phyloP scores from a whole-genome alignment of 1,140 invertebrate species.

The Scaptomyza pallida region DNA sequence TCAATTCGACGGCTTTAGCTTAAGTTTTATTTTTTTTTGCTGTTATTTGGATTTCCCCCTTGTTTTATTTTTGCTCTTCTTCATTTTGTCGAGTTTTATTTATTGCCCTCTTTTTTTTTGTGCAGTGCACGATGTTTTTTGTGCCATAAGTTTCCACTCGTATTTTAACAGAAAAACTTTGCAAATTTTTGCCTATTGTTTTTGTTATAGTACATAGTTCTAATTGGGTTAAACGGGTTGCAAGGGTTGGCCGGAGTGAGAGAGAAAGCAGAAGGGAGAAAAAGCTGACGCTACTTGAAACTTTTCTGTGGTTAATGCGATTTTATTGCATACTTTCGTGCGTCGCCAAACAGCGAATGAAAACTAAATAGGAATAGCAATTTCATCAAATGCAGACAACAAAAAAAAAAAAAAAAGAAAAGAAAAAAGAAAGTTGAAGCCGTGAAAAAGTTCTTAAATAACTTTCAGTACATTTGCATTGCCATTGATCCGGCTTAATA shows the following conservation, averaged over 20 bases:
- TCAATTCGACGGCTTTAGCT: constrained; percentile 52
- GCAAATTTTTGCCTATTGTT: constrained; percentile 18
- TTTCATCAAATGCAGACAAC: constrained; percentile 34
- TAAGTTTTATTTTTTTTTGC: constrained; percentile 39
- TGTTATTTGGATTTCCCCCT: not conserved
- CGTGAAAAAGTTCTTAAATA: constrained; percentile 57
- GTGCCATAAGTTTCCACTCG: constrained; percentile 3
- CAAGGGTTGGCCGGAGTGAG: not conserved
- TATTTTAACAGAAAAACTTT: constrained; percentile 36
- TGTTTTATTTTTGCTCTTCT: constrained; percentile 19
- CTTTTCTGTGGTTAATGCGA: constrained; percentile 60
- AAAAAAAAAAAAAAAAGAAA: not conserved
- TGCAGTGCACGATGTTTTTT: not conserved
- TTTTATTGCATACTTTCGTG: constrained; percentile 73
- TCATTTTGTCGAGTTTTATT: constrained; percentile 1
- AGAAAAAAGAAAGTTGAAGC: constrained; percentile 37
- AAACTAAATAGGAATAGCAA: constrained; percentile 19
- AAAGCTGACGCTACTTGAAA: constrained; percentile 35
- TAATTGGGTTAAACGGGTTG: constrained; percentile 39
- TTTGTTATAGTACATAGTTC: constrained; percentile 17
- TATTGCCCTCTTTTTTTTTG: not conserved
- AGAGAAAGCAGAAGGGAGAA: constrained; percentile 1
- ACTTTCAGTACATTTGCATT: constrained; percentile 54
- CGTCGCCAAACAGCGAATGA: constrained; percentile 24
- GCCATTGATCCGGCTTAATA: constrained; percentile 3